Percentiles rank a stretch among this genome's conserved stretches.
phyloP scores from a whole-genome alignment of 2,797 vertebrate species.

The Mus minutoides region DNA sequence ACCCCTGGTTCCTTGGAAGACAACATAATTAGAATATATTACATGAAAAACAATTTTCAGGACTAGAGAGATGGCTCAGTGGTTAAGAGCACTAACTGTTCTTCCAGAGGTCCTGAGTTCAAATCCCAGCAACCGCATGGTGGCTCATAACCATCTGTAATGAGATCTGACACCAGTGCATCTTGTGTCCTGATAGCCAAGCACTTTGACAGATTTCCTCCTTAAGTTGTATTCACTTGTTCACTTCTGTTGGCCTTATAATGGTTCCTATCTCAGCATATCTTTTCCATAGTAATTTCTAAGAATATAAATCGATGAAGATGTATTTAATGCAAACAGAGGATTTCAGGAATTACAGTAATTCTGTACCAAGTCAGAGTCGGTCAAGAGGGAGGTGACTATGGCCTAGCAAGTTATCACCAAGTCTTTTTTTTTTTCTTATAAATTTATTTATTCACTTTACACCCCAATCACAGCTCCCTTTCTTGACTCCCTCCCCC shows the following conservation, averaged over 20 bases:
- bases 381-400: neutral
- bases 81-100: too few relatives aligned
- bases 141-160: too few relatives aligned
- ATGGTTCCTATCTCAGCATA: neutral
- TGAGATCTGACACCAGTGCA: too few relatives aligned
- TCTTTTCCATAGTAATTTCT: neutral
- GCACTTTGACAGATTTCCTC: conserved; percentile 19
- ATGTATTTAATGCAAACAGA: conserved; percentile 21
- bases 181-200: neutral
- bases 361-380: neutral
- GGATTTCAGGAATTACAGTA: neutral
- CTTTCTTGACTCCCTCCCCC: neutral
- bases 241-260: conserved; percentile 7
- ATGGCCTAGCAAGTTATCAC: neutral
- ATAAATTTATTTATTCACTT: neutral
- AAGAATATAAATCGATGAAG: conserved; percentile 2
- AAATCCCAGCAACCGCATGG: too few relatives aligned
- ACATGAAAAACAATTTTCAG: neutral
- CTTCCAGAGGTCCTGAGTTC: too few relatives aligned
- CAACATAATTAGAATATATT: neutral
- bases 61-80: too few relatives aligned
- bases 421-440: neutral
- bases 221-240: conserved; percentile 7
- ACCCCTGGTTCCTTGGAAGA: neutral
- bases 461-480: neutral